A percentile compares a stretch with the other conserved stretches of the same genome.
phyloP scores from a whole-genome alignment of 2,888 invertebrate genomes.

The Thera britannica region DNA sequence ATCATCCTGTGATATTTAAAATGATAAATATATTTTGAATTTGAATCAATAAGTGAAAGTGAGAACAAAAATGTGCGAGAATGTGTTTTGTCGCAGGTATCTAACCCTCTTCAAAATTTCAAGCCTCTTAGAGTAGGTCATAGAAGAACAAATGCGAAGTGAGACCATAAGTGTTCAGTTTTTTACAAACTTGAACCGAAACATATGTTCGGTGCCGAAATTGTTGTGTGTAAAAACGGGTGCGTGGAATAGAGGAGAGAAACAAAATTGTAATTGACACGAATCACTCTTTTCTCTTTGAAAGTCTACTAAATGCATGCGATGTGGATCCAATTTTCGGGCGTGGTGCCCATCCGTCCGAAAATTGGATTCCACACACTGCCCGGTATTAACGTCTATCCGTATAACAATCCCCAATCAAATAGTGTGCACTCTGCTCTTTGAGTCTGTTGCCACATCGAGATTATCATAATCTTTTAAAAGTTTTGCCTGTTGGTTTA shows the following conservation, averaged over 20 bases:
- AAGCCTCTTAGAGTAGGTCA: too few relatives aligned
- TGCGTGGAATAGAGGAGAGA: too few relatives aligned
- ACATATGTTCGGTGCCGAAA: too few relatives aligned
- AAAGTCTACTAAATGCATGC: conserved; percentile 32
- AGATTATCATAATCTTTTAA: conserved; percentile 23
- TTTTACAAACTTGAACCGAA: too few relatives aligned
- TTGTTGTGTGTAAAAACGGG: too few relatives aligned
- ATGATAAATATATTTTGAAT: too few relatives aligned
- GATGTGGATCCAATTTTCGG: conserved; percentile 22
- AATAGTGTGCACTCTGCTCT: conserved; percentile 53
- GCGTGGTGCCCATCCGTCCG: conserved; percentile 43
- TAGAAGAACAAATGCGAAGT: too few relatives aligned
- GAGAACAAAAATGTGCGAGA: too few relatives aligned
- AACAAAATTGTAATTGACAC: not conserved
- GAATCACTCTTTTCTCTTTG: not conserved
- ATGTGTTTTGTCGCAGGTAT: too few relatives aligned
- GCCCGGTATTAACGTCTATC: conserved; percentile 59
- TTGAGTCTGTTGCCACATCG: conserved; percentile 27
- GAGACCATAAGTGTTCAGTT: too few relatives aligned
- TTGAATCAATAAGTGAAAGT: too few relatives aligned
- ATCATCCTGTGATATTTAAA: too few relatives aligned
- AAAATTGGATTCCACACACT: conserved; percentile 51
- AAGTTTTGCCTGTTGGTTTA: conserved; percentile 7
- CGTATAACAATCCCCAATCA: conserved; percentile 81
- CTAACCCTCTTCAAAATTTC: not conserved